These are phyloP conservation scores for Drosophila anomalipes DNA, from an alignment of 2,888 invertebrate genomes.

Conservation along the genomic window DNA sequence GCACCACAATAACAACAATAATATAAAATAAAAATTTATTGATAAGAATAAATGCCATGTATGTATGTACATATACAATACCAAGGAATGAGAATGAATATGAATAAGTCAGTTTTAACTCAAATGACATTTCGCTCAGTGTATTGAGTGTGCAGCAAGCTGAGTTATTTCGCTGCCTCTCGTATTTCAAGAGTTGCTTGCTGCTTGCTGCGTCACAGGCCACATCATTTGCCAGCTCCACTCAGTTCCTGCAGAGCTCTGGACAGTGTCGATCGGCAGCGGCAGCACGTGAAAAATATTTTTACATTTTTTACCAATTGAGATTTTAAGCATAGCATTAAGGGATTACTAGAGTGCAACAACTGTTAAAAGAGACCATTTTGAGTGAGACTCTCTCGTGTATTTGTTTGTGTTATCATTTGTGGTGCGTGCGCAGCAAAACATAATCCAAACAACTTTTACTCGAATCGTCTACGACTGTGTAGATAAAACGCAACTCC, in stretches of 20 bases:
- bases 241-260: conserved; percentile 64
- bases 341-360: conserved; percentile 12
- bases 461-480: conserved; percentile 9
- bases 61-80: conserved; percentile 13
- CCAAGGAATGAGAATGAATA: not conserved
- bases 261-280: conserved; percentile 59
- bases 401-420: conserved; percentile 14
- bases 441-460: conserved; percentile 12
- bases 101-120: conserved; percentile 5
- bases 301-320: conserved; percentile 16
- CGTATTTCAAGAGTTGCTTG: conserved; percentile 56
- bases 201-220: conserved; percentile 36
- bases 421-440: conserved; percentile 41
- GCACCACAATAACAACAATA: conserved; percentile 31
- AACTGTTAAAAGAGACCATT: conserved; percentile 7
- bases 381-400: conserved; percentile 16
- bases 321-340: conserved; percentile 7
- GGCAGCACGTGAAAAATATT: conserved; percentile 31
- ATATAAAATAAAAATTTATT: conserved; percentile 9
- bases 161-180: conserved; percentile 58
- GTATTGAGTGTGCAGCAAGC: conserved; percentile 54
- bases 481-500: conserved; percentile 8
- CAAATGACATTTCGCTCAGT: conserved; percentile 42
- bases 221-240: conserved; percentile 24
- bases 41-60: conserved; percentile 20